Evolutionary conservation across 1,140 invertebrate species (phyloP).

Genomic region (Asbolus verrucosus): DNA sequence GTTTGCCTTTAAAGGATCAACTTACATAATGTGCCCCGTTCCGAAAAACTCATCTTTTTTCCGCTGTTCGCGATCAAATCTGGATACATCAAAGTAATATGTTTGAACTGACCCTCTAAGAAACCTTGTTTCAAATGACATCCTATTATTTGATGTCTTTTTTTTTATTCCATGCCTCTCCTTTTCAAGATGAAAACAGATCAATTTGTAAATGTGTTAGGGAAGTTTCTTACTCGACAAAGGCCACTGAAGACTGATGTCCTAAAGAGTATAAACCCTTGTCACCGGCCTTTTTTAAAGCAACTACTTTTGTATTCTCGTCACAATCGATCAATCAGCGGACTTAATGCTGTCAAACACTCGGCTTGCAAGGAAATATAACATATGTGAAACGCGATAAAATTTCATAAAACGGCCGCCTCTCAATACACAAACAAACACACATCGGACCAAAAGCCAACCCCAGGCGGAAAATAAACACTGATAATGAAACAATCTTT

Average conservation of each 20-base stretch:
- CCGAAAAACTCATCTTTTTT: conserved; percentile 21
- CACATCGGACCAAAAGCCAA: no score
- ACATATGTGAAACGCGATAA: conserved; percentile 34
- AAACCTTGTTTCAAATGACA: conserved; percentile 33
- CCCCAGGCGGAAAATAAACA: conserved; percentile 15
- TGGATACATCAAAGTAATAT: conserved; percentile 35
- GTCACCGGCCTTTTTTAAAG: conserved; percentile 46
- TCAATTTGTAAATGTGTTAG: conserved; percentile 47
- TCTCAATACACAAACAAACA: conserved; percentile 5
- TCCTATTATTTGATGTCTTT: conserved; percentile 35
- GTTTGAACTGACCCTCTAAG: conserved; percentile 31
- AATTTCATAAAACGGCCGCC: background rate
- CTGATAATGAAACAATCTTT: conserved; percentile 28
- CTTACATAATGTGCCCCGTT: background rate
- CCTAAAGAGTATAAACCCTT: conserved; percentile 49
- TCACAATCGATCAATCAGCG: conserved; percentile 53
- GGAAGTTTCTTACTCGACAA: conserved; percentile 40
- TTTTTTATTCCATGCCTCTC: conserved; percentile 17
- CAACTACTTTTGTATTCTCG: conserved; percentile 52
- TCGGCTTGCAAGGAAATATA: conserved; percentile 45
- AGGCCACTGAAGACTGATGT: conserved; percentile 47
- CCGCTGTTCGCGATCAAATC: conserved; percentile 7
- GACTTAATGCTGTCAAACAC: conserved; percentile 53
- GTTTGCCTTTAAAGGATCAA: conserved; percentile 15
- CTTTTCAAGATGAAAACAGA: conserved; percentile 38